Conservation (phyloP, 2,113 vertebrate species). For the Todiramphus saurophagus region DNA sequence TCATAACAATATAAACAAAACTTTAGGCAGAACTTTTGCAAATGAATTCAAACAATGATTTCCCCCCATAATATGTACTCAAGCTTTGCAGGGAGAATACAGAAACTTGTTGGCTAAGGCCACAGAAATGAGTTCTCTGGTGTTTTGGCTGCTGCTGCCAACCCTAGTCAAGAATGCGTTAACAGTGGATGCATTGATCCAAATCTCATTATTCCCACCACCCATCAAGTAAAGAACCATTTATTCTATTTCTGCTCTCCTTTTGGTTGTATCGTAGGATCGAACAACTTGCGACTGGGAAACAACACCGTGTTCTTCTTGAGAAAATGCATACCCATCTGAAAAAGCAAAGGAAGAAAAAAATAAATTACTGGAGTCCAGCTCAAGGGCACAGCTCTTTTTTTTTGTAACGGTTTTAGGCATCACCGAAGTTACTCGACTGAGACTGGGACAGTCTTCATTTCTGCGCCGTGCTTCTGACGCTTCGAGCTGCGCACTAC, state of each 20-base stretch:
- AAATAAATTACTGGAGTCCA: not conserved
- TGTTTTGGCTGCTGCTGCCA: conserved; percentile 61
- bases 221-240: not conserved
- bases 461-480: not conserved
- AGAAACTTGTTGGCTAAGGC: conserved; percentile 80
- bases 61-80: not conserved
- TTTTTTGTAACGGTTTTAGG: not conserved
- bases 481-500: not conserved
- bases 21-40: conserved; percentile 63
- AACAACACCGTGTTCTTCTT: conserved; percentile 96
- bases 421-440: not conserved
- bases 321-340: conserved; percentile 98
- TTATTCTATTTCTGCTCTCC: conserved; percentile 84
- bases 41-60: conserved; percentile 37
- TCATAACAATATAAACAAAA: conserved; percentile 68
- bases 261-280: conserved; percentile 94
- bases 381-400: not conserved
- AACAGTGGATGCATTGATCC: conserved; percentile 58
- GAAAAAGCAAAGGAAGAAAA: conserved; percentile 34
- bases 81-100: conserved; percentile 37
- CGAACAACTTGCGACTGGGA: conserved; percentile 95
- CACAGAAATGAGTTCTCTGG: conserved; percentile 76
- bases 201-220: conserved; percentile 34
- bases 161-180: conserved; percentile 42
- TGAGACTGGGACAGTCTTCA: not conserved